Base-by-base conservation (phyloP, 2,113 vertebrate genomes). In the Pitta sordida region DNA sequence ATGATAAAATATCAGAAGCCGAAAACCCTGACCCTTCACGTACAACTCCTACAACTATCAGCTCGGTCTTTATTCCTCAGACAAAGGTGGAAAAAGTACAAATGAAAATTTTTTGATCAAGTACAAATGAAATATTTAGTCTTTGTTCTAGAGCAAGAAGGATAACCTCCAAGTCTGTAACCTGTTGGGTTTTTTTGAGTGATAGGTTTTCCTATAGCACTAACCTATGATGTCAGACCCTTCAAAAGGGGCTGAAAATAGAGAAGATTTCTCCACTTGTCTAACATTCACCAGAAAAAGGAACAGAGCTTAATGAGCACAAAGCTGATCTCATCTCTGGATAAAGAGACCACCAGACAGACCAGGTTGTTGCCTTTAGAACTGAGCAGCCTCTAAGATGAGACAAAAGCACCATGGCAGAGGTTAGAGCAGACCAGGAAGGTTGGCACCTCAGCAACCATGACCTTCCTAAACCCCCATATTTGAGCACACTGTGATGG, bases 401-500 rank as follows among this genome's bases (percentile, higher is more conserved):
- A 16, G 44, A 13, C 0, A 13, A 0, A 10, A 63, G 20, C 36
- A 5, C 8, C 15, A 8, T 1, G 23, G 48, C 49, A 56, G 39
- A 15, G 43, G 5, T 15, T 29, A 68, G 53, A 29, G 53, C 39
- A 68, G 26, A 8, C 2, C 0, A 1, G 37, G 48, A 39, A 36
- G 32, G 26, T 4, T 29, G 48, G 16, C 37, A 67, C 58, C n/a
- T 37, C 41, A 19, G 41, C 29, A 60, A 4, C 1, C 51, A 37
- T 2, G 41, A 13, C 14, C 49, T 22, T 14, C 51, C 53, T 55
- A 29, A 48, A 55, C 4, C 10, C n/a, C 22, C 20, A 0, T 10
- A 2, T 7, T 12, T 0, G 1, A 49, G 83, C 11, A 5, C 13
- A 0, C 32, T 32, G 41, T 14, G 68, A 11, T 0, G 0, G 49